Percentiles rank a stretch among this genome's conserved stretches.
These are phyloP conservation scores for Steromphala cineraria DNA, from an alignment of 2,888 invertebrate species.

Conservation along the genomic window DNA sequence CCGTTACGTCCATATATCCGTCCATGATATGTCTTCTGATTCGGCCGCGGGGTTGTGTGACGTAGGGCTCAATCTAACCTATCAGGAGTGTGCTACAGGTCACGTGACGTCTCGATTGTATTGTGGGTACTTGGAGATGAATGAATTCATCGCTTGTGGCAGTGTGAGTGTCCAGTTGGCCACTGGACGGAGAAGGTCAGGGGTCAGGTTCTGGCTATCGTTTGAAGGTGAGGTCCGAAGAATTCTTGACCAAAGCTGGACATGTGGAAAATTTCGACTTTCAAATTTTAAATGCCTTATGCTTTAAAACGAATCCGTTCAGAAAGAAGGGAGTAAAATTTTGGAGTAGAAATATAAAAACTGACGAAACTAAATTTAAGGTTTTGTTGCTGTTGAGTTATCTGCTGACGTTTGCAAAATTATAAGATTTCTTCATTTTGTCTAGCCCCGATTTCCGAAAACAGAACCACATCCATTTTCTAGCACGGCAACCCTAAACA, in stretches of 20 bases:
- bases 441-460: no score
- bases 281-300: no score
- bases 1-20: neutral
- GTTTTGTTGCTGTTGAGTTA: no score
- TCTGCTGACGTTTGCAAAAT: no score
- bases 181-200: neutral
- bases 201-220: neutral
- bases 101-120: neutral
- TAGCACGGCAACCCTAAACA: no score
- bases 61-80: neutral
- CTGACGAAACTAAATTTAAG: no score
- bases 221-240: neutral
- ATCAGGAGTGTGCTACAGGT: neutral
- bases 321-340: no score
- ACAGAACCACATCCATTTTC: no score
- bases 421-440: no score
- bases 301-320: no score
- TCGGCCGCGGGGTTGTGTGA: neutral
- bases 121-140: neutral
- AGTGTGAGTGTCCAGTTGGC: neutral
- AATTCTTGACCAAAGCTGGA: neutral
- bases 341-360: no score
- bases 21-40: constrained; percentile 19
- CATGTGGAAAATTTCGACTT: no score
- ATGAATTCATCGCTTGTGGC: neutral